These are phyloP conservation scores for Piaya cayana DNA, from an alignment of 2,113 vertebrate species.

Conservation along the genomic window DNA sequence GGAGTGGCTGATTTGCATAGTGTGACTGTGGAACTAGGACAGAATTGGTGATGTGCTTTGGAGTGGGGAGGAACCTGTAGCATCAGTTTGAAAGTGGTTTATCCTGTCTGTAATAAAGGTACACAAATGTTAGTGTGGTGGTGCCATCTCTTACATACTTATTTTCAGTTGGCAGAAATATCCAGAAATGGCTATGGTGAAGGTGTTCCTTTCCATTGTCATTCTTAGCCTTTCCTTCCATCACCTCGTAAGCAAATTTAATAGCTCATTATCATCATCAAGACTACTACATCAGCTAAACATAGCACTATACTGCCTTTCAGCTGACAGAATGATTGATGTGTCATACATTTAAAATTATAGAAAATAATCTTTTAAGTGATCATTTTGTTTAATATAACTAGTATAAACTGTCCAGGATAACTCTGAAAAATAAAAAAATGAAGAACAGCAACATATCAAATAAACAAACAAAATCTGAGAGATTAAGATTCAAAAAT, in stretches of 20 bases:
- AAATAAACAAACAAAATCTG: background rate
- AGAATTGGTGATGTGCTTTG: background rate
- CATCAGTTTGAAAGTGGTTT: background rate
- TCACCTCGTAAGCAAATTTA: background rate
- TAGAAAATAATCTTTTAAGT: slow-evolving; percentile 19
- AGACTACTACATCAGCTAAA: background rate
- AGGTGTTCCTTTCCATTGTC: background rate
- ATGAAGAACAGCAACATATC: background rate
- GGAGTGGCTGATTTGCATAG: background rate
- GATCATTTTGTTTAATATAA: background rate
- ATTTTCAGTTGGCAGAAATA: slow-evolving; percentile 2
- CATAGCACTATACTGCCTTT: background rate
- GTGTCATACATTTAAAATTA: background rate
- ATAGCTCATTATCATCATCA: slow-evolving; percentile 5
- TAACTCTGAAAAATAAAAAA: background rate
- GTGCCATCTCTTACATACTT: background rate
- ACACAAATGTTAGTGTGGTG: background rate
- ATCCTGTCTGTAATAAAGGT: background rate
- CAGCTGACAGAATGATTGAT: slow-evolving; percentile 15
- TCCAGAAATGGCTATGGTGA: background rate
- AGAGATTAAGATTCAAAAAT: background rate
- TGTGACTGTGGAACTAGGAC: background rate
- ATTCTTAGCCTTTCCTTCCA: background rate
- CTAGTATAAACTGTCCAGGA: background rate
- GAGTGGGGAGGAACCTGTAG: background rate